Percentiles rank a stretch among this genome's conserved stretches.
phyloP scores from a whole-genome alignment of 2,113 vertebrate species.

The Charina bottae region DNA sequence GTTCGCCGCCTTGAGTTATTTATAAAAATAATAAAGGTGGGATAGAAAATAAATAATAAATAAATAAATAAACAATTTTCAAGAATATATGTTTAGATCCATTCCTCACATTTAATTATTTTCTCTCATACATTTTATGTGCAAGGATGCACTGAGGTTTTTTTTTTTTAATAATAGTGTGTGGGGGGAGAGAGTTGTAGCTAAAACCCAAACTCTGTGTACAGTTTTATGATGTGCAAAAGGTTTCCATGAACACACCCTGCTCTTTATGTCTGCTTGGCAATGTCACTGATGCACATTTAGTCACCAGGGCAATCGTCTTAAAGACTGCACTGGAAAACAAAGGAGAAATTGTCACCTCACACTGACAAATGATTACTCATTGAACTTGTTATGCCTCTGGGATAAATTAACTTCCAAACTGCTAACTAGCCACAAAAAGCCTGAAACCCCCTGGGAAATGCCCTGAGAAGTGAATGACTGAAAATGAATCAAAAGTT shows the following conservation, averaged over 20 bases:
- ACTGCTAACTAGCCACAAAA: constrained; percentile 66
- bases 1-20: too few species aligned
- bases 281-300: constrained; percentile 47
- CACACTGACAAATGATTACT: constrained; percentile 65
- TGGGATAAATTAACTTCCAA: constrained; percentile 60
- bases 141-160: background rate
- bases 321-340: constrained; percentile 59
- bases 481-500: constrained; percentile 43
- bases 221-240: constrained; percentile 61
- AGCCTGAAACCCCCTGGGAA: constrained; percentile 49
- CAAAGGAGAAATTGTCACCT: constrained; percentile 72
- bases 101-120: background rate
- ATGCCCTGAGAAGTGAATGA: constrained; percentile 35
- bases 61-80: too few species aligned
- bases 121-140: constrained; percentile 4
- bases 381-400: constrained; percentile 52
- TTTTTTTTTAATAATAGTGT: background rate
- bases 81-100: background rate
- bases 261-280: constrained; percentile 39
- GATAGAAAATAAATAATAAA: too few species aligned
- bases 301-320: constrained; percentile 54
- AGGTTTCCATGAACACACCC: constrained; percentile 49
- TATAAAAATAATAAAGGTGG: too few species aligned
- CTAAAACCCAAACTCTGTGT: constrained; percentile 9
- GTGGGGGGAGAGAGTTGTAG: too few species aligned